phyloP scores from a whole-genome alignment of 2,888 invertebrate genomes.

The Agrochola lota region DNA sequence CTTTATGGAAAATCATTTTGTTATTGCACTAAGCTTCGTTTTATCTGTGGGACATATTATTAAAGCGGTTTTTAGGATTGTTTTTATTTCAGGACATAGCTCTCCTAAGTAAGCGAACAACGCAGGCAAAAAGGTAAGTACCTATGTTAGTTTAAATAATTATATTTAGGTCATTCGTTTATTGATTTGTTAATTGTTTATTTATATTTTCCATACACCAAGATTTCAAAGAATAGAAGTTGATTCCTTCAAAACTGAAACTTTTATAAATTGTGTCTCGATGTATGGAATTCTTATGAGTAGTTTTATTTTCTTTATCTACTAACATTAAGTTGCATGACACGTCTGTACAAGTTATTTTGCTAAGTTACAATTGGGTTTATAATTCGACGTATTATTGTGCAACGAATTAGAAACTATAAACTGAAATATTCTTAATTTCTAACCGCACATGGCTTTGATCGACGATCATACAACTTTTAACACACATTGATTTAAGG shows the following conservation, averaged over 20 bases:
- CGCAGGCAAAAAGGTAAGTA: conserved; percentile 42
- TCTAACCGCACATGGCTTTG: background rate
- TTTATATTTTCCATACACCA: conserved; percentile 42
- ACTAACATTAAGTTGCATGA: conserved; percentile 60
- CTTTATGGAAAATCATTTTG: conserved; percentile 41
- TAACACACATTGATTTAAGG: conserved; percentile 49
- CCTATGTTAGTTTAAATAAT: conserved; percentile 21
- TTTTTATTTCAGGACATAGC: conserved; percentile 52
- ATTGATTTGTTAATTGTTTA: conserved; percentile 33
- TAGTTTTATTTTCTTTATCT: conserved; percentile 26
- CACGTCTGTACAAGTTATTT: conserved; percentile 36
- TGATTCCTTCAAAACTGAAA: background rate
- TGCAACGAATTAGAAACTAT: background rate
- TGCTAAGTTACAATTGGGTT: background rate
- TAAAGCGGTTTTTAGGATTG: conserved; percentile 58
- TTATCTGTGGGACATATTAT: conserved; percentile 48
- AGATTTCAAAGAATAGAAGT: conserved; percentile 1
- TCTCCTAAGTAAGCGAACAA: conserved; percentile 61
- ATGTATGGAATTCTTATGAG: conserved; percentile 31
- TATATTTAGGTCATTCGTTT: conserved; percentile 35
- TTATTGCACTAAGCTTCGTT: conserved; percentile 30
- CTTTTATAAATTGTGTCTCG: conserved; percentile 20
- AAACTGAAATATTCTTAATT: conserved; percentile 37
- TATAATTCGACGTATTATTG: background rate
- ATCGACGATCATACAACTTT: conserved; percentile 46